Conservation (phyloP, 2,113 vertebrate species). For the Todiramphus saurophagus region DNA sequence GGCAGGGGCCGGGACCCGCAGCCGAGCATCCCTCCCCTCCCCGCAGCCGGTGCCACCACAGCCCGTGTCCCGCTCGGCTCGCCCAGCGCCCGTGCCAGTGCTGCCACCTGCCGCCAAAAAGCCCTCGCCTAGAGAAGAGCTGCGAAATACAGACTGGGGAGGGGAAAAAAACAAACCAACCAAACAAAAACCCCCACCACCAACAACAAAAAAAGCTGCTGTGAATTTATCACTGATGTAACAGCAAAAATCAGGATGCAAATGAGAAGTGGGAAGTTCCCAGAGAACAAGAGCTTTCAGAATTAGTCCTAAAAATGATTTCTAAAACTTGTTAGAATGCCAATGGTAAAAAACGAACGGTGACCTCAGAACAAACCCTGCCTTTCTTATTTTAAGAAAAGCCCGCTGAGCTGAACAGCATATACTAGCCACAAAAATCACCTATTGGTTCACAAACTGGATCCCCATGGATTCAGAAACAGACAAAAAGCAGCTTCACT, state of each 20-base stretch:
- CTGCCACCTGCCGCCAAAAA: slow-evolving; percentile 49
- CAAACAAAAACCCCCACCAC: too few relatives aligned
- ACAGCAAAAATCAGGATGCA: too few relatives aligned
- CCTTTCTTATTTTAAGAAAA: not conserved
- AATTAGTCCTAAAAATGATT: accelerated
- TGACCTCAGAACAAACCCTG: not conserved
- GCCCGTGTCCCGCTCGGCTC: not conserved
- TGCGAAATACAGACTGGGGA: too few relatives aligned
- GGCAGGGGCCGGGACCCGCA: too few relatives aligned
- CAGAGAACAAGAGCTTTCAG: accelerated
- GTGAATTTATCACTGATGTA: too few relatives aligned
- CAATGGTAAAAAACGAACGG: accelerated
- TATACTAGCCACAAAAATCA: not conserved
- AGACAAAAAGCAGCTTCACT: not conserved
- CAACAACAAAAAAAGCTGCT: too few relatives aligned
- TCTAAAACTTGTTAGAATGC: not conserved
- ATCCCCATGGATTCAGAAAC: not conserved
- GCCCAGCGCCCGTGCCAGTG: not conserved
- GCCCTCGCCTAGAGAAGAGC: too few relatives aligned
- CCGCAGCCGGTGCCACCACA: too few relatives aligned
- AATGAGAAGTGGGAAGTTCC: not conserved
- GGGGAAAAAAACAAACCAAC: not conserved
- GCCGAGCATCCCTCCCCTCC: not conserved
- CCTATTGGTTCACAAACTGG: not conserved
- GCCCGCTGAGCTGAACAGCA: not conserved